Conservation (phyloP, 2,888 invertebrate species). For the Acrocyrtus sp. region DNA sequence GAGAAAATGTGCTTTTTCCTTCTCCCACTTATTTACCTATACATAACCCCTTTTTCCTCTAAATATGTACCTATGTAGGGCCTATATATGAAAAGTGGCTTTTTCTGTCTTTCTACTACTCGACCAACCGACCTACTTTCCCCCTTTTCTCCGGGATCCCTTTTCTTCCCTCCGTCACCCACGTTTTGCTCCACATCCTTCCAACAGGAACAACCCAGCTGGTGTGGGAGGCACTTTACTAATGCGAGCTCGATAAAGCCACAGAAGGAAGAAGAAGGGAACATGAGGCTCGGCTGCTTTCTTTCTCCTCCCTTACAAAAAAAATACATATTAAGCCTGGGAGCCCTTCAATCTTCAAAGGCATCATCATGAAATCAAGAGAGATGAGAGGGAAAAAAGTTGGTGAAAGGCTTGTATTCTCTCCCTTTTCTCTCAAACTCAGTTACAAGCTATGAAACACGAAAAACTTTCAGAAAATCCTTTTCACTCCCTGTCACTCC, state of each 20-base stretch:
- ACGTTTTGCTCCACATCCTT: conserved; percentile 28
- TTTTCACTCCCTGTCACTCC: not conserved
- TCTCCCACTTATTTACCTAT: no score
- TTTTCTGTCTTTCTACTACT: not conserved
- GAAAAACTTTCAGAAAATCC: not conserved
- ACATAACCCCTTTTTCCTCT: no score
- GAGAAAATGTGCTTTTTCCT: not conserved
- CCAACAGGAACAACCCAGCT: no score
- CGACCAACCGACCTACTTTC: conserved; percentile 45
- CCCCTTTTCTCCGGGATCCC: no score
- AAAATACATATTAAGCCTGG: no score
- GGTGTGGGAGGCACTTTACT: no score
- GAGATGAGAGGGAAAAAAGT: not conserved
- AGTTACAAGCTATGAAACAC: not conserved
- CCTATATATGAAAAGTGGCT: conserved; percentile 5
- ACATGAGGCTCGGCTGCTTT: no score
- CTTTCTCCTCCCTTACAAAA: no score
- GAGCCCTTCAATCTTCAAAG: conserved; percentile 32
- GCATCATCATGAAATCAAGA: not conserved
- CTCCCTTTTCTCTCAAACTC: not conserved
- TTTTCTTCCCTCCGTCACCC: no score
- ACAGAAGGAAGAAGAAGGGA: not conserved
- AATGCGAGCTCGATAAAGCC: no score
- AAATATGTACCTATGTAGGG: conserved; percentile 21
- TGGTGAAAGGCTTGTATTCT: conserved; percentile 7